Base-by-base conservation (phyloP, 2,888 invertebrate species). In the Drosophila barbarae region DNA sequence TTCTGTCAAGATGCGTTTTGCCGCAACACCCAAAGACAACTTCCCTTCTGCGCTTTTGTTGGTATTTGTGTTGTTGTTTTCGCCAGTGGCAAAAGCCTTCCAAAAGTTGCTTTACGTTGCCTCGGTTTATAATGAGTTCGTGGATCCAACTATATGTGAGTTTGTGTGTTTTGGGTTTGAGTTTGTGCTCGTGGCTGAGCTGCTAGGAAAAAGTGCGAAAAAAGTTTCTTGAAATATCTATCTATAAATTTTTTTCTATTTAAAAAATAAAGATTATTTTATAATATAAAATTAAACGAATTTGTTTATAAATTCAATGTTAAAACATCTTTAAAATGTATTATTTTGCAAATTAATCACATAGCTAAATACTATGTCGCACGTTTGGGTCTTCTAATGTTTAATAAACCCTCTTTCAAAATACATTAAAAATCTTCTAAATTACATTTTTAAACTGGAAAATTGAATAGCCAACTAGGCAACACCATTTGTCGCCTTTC, bases 61-160 rank as follows among this genome's bases (percentile, higher is more conserved):
- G 51, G 61, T 61, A 26, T 58, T 58, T 44, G 68, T 51, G 55
- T 47, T 65, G 47, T 55, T 67, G 44, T 28, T 54, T 51, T 64
- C 32, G 84, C 83, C 77, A 53, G 46, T 39, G 69, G 78, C 69
- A 67, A 56, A 73, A 76, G 76, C 64, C 80, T 76, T 79, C 66
- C 66, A 82, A 84, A 84, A 82, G 84, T 82, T 76, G 52, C 69
- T 64, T 65, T 76, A 69, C 73, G 59, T 76, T 71, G 70, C 71
- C 79, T 81, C 69, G 71, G 76, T 76, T 78, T 74, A 78, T 84
- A 78, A 84, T 78, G 77, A 77, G 77, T 84, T 81, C 58, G 73
- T 49, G 42, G 52, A 42, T 53, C 41, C 18, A 18, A 10, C 74
- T 59, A 63, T 71, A 61, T 71, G n/a, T 3, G 21, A 4, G 65